Evolutionary conservation across 2,797 vertebrate genomes (phyloP).

Genomic region (Neosalanx taihuensis): DNA sequence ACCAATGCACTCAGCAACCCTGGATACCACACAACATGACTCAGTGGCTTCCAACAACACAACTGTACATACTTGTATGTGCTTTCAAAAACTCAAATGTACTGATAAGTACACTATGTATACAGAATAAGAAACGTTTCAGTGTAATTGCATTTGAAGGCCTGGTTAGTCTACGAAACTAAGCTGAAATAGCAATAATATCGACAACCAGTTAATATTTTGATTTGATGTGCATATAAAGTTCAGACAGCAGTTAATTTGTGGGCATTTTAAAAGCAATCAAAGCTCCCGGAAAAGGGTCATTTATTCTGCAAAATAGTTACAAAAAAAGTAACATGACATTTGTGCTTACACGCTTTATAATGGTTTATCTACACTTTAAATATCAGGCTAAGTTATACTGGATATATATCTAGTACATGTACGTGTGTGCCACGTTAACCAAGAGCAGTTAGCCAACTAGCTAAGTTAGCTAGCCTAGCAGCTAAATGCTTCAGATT

Average conservation of each 20-base stretch:
- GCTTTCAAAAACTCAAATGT: background rate
- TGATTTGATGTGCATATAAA: no score
- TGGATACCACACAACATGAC: conserved; percentile 38
- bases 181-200: background rate
- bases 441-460: background rate
- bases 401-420: background rate
- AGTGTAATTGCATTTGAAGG: background rate
- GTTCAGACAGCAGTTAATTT: no score
- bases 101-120: background rate
- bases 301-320: no score
- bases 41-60: conserved; percentile 20
- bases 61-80: conserved; percentile 4
- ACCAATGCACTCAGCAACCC: conserved; percentile 25
- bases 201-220: no score
- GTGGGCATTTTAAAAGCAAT: no score
- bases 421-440: background rate
- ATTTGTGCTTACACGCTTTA: background rate
- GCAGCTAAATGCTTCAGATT: background rate
- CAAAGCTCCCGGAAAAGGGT: no score
- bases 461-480: background rate
- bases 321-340: background rate
- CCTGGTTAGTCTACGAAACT: background rate
- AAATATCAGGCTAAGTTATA: background rate
- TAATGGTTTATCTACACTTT: background rate
- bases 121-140: background rate